A percentile compares a stretch with the other conserved stretches of the same genome.
Evolutionary conservation across 2,113 vertebrate species (phyloP).

Genomic region (Mionectes macconnelli): DNA sequence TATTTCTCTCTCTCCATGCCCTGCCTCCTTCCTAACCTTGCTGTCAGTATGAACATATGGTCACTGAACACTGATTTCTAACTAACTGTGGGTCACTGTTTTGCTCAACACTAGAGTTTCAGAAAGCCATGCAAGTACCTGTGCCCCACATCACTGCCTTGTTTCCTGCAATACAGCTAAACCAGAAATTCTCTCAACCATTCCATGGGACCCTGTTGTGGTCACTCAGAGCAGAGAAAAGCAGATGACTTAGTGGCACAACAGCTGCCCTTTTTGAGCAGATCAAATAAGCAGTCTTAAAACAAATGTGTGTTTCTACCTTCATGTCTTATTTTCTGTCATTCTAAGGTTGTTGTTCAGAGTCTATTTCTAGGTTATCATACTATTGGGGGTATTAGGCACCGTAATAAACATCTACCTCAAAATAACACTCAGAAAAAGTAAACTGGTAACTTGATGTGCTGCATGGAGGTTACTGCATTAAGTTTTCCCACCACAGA

Average conservation of each 20-base stretch:
- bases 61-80: background rate
- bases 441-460: background rate
- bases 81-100: rapidly evolving
- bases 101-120: background rate
- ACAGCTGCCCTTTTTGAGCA: background rate
- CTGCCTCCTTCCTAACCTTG: background rate
- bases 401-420: background rate
- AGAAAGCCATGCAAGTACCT: background rate
- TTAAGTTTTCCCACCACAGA: background rate
- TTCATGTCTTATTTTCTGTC: background rate
- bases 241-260: background rate
- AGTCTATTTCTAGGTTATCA: background rate
- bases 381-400: background rate
- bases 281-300: background rate
- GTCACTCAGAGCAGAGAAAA: background rate
- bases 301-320: background rate
- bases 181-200: background rate
- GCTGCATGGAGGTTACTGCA: background rate
- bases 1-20: background rate
- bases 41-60: background rate
- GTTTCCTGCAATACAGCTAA: background rate
- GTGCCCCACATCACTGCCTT: background rate
- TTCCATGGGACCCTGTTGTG: background rate
- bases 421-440: background rate
- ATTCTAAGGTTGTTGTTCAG: background rate